phyloP scores from a whole-genome alignment of 2,113 vertebrate genomes.

The Ptychochromis oligacanthus region DNA sequence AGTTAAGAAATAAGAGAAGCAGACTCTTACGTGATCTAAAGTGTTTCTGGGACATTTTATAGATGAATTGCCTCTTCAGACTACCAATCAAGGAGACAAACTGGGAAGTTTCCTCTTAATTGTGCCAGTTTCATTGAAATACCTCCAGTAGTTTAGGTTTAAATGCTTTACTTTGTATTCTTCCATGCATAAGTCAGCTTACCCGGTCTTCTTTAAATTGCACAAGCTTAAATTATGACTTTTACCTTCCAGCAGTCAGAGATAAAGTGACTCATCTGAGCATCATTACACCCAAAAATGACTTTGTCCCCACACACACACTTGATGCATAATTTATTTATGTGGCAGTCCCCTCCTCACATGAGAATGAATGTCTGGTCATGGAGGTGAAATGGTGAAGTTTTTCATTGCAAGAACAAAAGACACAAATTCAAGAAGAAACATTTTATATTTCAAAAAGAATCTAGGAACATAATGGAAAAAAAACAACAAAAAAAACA shows the following conservation, averaged over 20 bases:
- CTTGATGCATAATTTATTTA: not conserved
- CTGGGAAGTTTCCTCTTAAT: too few species aligned
- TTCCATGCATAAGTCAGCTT: not conserved
- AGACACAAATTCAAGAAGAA: conserved; percentile 72
- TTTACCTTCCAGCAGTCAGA: not conserved
- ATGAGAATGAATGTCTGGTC: not conserved
- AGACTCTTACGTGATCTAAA: too few species aligned
- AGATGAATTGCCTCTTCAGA: not conserved
- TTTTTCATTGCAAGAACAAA: conserved; percentile 31
- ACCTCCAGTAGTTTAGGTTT: not conserved
- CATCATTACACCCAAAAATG: not conserved
- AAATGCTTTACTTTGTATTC: not conserved
- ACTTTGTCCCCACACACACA: not conserved
- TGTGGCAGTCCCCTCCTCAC: not conserved
- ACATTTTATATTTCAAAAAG: conserved; percentile 76
- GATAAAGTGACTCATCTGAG: not conserved
- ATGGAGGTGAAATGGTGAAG: not conserved
- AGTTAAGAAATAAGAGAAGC: too few species aligned
- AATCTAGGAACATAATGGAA: conserved; percentile 77
- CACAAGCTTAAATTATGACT: too few species aligned
- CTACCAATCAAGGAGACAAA: not conserved
- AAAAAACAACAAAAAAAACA: conserved; percentile 71
- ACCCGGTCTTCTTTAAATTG: not conserved
- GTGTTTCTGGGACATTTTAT: too few species aligned
- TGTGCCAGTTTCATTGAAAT: not conserved